phyloP scores from a whole-genome alignment of 2,888 invertebrate genomes.

The Scaeva pyrastri region DNA sequence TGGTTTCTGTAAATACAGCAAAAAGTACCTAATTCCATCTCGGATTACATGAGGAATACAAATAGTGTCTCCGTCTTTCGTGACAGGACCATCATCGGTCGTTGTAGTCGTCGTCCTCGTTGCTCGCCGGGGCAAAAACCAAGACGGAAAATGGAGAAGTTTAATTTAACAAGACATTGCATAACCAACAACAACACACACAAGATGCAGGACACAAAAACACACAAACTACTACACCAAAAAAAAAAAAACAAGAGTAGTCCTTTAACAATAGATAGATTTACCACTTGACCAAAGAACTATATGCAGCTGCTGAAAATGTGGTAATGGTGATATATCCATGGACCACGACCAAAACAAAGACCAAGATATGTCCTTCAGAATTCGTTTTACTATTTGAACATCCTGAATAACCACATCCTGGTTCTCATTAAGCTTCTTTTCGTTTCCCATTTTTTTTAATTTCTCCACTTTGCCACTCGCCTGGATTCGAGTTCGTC shows the following conservation, averaged over 20 bases:
- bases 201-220: background rate
- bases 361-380: slow-evolving; percentile 38
- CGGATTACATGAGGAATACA: slow-evolving; percentile 14
- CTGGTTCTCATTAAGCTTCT: slow-evolving; percentile 34
- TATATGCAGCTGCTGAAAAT: slow-evolving; percentile 25
- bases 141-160: background rate
- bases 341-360: too few relatives aligned
- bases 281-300: slow-evolving; percentile 57
- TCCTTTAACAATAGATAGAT: slow-evolving; percentile 47
- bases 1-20: slow-evolving; percentile 18
- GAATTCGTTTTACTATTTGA: slow-evolving; percentile 41
- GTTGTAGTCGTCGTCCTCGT: background rate
- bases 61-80: slow-evolving; percentile 10
- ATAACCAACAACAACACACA: slow-evolving; percentile 11
- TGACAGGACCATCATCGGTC: slow-evolving; percentile 34
- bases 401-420: slow-evolving; percentile 40
- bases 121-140: slow-evolving; percentile 13
- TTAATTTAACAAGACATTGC: slow-evolving; percentile 4
- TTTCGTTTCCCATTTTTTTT: background rate
- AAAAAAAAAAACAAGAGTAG: background rate
- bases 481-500: background rate
- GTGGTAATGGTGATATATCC: slow-evolving; percentile 2
- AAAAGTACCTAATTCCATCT: background rate
- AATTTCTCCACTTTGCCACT: slow-evolving; percentile 22
- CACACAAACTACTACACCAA: too few relatives aligned